Evolutionary conservation across 1,140 invertebrate genomes (phyloP), one percentile per base, ranked within the genome.

Genomic region (Euura saliciscinereae): DNA sequence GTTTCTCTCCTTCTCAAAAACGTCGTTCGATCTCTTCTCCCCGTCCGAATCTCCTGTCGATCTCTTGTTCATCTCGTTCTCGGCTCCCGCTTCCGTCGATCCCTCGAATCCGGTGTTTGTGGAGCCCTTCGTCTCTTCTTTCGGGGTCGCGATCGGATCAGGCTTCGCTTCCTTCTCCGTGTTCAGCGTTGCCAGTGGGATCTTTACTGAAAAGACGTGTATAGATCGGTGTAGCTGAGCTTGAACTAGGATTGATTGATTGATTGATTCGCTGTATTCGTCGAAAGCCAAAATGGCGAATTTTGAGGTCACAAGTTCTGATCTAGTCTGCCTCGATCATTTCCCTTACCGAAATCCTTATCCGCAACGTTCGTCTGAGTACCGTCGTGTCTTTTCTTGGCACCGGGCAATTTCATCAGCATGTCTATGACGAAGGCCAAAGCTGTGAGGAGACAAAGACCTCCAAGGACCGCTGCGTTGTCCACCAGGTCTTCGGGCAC

Each of bases 381-480:
- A 2, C 77, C 77, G 43, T 79, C 78, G 43, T 80, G 78, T 11
- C 83, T 84, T 45, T 80, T 75, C 71, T 83, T 82, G 46, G 73
- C 77, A 43, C 78, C 76, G 2, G 80, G 82, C 0, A 80, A 75
- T 10, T 74, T 79, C 80, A 88, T 87, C 70, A 88, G 71, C 66
- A 88, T 65, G 79, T 94, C 93, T 13, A 91, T 79, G 4, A 94
- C 88, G 83, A 94, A 93, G 3, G 94, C 85, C 2, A 91, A 87
- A 2, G 90, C 93, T 0, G 92, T 92, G 6, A 92, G 72, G 5
- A 94, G 82, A n/a, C 93, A 91, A 4, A 94, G 83, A 7, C 89
- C 88, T 1, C 93, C 93, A 10, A 94, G 86, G 42, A 93, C 89
- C 0, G 92, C 90, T 0, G 92, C 92, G 81, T 94, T 94, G 75